Conservation (phyloP, 2,113 vertebrate species). For the Periophthalmodon schlosseri region DNA sequence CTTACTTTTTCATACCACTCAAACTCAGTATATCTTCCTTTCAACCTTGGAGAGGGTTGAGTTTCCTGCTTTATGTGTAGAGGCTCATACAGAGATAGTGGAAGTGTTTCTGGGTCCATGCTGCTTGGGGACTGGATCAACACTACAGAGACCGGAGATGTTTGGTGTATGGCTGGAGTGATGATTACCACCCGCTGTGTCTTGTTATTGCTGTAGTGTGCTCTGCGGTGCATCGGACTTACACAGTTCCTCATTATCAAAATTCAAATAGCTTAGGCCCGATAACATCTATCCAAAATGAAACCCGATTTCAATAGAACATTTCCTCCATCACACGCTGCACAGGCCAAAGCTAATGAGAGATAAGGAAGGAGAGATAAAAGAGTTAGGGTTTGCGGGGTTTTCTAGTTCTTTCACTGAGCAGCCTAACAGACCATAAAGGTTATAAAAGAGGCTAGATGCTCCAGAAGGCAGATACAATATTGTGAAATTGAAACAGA, state of each 20-base stretch:
- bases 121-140: slow-evolving; percentile 47
- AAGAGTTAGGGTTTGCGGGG: slow-evolving; percentile 37
- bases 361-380: slow-evolving; percentile 63
- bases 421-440: slow-evolving; percentile 24
- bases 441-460: slow-evolving; percentile 40
- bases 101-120: slow-evolving; percentile 59
- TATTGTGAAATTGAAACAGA: background rate
- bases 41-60: slow-evolving; percentile 54
- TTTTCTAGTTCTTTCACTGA: slow-evolving; percentile 43
- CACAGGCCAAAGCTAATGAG: slow-evolving; percentile 65
- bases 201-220: slow-evolving; percentile 44
- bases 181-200: slow-evolving; percentile 61
- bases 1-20: background rate
- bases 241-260: slow-evolving; percentile 65
- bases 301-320: slow-evolving; percentile 65
- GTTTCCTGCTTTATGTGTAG: slow-evolving; percentile 63
- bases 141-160: slow-evolving; percentile 41
- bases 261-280: slow-evolving; percentile 63
- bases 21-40: background rate
- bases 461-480: slow-evolving; percentile 20
- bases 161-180: slow-evolving; percentile 60
- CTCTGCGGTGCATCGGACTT: slow-evolving; percentile 46
- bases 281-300: slow-evolving; percentile 69
- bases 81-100: slow-evolving; percentile 61
- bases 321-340: slow-evolving; percentile 35